A percentile compares a stretch with the other conserved stretches of the same genome.
phyloP scores from a whole-genome alignment of 1,140 invertebrate genomes.

The Pseudomyrmex cubaensis region DNA sequence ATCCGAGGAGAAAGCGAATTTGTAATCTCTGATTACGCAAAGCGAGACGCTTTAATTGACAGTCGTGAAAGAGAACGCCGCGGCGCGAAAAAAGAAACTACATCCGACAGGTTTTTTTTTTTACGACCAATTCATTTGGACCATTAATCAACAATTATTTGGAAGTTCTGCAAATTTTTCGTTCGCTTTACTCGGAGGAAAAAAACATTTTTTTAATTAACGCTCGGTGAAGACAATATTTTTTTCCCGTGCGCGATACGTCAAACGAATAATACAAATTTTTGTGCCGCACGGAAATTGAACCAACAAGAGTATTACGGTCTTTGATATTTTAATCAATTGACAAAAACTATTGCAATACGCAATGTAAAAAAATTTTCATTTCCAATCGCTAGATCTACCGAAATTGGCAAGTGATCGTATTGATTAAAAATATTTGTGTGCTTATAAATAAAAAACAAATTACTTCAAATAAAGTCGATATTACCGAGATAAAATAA shows the following conservation, averaged over 20 bases:
- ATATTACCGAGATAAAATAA: too few relatives aligned
- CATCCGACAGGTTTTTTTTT: not conserved
- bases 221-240: not conserved
- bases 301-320: conserved; percentile 11
- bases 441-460: too few relatives aligned
- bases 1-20: conserved; percentile 31
- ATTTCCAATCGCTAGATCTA: not conserved
- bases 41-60: conserved; percentile 69
- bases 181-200: not conserved
- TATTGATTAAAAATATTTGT: not conserved
- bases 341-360: not conserved
- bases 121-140: conserved; percentile 10
- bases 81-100: not conserved
- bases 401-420: not conserved
- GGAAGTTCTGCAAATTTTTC: not conserved
- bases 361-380: conserved; percentile 12
- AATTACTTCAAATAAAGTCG: too few relatives aligned
- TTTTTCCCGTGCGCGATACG: not conserved
- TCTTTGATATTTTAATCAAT: conserved; percentile 17
- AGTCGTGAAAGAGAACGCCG: conserved; percentile 54
- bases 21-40: conserved; percentile 51
- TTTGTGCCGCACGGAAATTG: not conserved
- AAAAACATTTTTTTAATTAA: not conserved
- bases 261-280: not conserved
- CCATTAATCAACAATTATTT: conserved; percentile 25